A percentile compares a stretch with the other conserved stretches of the same genome.
These are phyloP conservation scores for Hirtodrosophila histrioides DNA, from an alignment of 2,888 invertebrate genomes.

Conservation along the genomic window DNA sequence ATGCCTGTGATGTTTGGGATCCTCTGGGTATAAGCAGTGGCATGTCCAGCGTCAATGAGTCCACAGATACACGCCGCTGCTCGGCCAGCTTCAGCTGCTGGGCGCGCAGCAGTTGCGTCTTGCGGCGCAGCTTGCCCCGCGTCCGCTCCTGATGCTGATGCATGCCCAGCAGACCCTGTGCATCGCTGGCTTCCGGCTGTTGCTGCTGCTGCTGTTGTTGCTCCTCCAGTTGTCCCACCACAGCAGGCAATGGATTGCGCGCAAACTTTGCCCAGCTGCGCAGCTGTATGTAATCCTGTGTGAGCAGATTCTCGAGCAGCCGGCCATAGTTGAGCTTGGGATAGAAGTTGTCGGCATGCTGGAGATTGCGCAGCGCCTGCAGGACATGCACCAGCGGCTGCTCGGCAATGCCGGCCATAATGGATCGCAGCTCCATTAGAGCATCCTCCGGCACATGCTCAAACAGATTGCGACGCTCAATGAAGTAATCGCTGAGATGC, in stretches of 20 bases:
- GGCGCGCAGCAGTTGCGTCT: conserved; percentile 82
- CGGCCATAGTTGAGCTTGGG: conserved; percentile 87
- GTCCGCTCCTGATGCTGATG: conserved; percentile 85
- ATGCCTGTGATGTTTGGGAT: conserved; percentile 23
- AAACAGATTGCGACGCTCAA: conserved; percentile 89
- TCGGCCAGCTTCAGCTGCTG: conserved; percentile 64
- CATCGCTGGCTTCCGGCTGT: conserved; percentile 42
- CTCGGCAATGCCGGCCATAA: conserved; percentile 88
- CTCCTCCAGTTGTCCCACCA: conserved; percentile 40
- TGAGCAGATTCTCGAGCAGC: conserved; percentile 86
- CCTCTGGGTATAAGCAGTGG: conserved; percentile 84
- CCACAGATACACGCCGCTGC: conserved; percentile 81
- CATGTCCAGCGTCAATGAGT: conserved; percentile 85
- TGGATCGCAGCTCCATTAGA: conserved; percentile 87
- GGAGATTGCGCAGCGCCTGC: conserved; percentile 88
- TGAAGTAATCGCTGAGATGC: conserved; percentile 89
- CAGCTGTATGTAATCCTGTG: conserved; percentile 85
- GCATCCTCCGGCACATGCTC: conserved; percentile 88
- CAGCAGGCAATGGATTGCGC: conserved; percentile 50
- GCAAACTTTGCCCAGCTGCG: conserved; percentile 70
- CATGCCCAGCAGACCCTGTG: conserved; percentile 85
- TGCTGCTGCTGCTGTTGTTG: not conserved
- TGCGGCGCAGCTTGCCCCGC: conserved; percentile 85
- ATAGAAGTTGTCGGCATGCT: conserved; percentile 87
- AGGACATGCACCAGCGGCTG: conserved; percentile 90